phyloP scores from a whole-genome alignment of 2,113 vertebrate species.

The Perccottus glenii region DNA sequence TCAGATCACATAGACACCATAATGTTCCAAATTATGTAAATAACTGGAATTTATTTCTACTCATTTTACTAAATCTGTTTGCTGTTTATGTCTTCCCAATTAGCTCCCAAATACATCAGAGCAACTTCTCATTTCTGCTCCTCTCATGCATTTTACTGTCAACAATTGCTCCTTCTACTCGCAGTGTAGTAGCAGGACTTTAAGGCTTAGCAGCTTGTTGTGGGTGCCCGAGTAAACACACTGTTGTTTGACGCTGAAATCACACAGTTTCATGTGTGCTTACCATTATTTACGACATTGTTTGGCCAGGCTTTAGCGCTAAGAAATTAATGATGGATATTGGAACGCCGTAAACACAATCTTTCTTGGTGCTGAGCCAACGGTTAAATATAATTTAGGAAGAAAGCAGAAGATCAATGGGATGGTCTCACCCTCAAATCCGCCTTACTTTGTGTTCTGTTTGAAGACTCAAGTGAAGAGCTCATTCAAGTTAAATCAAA shows the following conservation, averaged over 20 bases:
- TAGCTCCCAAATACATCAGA: conserved; percentile 48
- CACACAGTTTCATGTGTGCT: conserved; percentile 58
- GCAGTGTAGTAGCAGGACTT: conserved; percentile 44
- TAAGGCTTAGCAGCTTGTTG: conserved; percentile 54
- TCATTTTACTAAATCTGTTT: conserved; percentile 24
- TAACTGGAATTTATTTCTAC: conserved; percentile 32
- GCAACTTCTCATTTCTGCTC: conserved; percentile 49
- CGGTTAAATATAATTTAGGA: conserved; percentile 81
- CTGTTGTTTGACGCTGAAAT: conserved; percentile 47
- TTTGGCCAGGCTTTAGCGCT: conserved; percentile 65
- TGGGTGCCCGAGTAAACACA: conserved; percentile 53
- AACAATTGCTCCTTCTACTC: conserved; percentile 45
- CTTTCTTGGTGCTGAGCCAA: conserved; percentile 74
- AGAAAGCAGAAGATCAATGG: conserved; percentile 78
- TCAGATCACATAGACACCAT: not conserved
- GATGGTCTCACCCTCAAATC: conserved; percentile 76
- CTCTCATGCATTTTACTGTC: conserved; percentile 40
- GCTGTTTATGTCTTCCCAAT: conserved; percentile 40
- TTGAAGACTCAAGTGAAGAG: conserved; percentile 78
- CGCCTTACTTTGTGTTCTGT: conserved; percentile 74
- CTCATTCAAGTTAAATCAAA: conserved; percentile 77
- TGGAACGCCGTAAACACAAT: conserved; percentile 67
- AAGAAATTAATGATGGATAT: conserved; percentile 77
- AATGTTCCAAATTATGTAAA: conserved; percentile 17
- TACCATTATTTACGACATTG: conserved; percentile 67